Percentiles rank a stretch among this genome's conserved stretches.
Evolutionary conservation across 2,113 vertebrate species (phyloP).

Genomic region (Phrynosoma blainvillii): DNA sequence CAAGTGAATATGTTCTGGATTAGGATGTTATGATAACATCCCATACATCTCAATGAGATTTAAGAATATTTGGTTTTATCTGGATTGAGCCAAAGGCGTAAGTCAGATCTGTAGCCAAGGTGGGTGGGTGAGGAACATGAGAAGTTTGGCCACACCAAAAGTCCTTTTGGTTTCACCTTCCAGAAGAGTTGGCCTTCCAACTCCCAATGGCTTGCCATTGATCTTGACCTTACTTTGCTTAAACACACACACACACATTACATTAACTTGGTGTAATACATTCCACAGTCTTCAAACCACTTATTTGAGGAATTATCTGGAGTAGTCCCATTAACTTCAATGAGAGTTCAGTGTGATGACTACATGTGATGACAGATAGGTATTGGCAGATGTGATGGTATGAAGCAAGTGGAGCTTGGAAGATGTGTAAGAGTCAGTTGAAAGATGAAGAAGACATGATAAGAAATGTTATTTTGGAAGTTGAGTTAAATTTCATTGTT

Average conservation of each 20-base stretch:
- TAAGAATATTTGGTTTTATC: not conserved
- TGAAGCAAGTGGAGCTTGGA: not conserved
- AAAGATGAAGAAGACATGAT: not conserved
- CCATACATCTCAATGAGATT: not conserved
- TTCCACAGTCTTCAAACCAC: not conserved
- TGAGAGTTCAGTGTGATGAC: constrained; percentile 3
- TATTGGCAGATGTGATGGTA: not conserved
- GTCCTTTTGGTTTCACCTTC: not conserved
- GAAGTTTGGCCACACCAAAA: not conserved
- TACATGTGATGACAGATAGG: not conserved
- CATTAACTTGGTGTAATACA: not conserved
- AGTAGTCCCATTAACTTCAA: not conserved
- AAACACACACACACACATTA: not conserved
- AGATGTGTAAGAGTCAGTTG: constrained; percentile 6
- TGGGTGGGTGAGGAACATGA: not conserved
- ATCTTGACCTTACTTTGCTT: not conserved
- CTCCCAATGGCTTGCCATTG: not conserved
- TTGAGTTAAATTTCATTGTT: too few relatives aligned
- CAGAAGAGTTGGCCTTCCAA: not conserved
- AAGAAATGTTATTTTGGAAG: not conserved
- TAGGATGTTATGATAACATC: not conserved
- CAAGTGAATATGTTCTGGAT: not conserved
- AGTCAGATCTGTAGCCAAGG: not conserved
- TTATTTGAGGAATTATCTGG: constrained; percentile 16
- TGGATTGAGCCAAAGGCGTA: not conserved